Percentiles rank a stretch among this genome's conserved stretches.
These are phyloP conservation scores for Notospermus geniculatus DNA, from an alignment of 1,140 invertebrate species.

Conservation along the genomic window DNA sequence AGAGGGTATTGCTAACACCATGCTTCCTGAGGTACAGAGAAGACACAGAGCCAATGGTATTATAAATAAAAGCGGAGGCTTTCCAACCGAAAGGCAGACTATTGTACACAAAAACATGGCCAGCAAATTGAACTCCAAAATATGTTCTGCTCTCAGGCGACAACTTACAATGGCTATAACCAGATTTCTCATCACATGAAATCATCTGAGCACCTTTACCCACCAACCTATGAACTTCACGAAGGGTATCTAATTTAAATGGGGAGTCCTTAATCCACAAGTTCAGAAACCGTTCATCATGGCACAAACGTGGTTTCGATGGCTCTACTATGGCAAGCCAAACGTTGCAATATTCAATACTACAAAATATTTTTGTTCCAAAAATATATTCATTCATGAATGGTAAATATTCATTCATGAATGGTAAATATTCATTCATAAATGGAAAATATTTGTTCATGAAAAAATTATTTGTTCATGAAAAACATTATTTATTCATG, in stretches of 20 bases:
- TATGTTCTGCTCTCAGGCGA: neutral
- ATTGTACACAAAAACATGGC: conserved; percentile 7
- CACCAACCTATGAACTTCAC: conserved; percentile 13
- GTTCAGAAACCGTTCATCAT: neutral
- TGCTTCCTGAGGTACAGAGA: neutral
- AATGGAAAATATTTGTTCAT: no score
- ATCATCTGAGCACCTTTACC: conserved; percentile 12
- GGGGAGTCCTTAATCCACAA: conserved; percentile 16
- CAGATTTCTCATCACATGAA: conserved; percentile 14
- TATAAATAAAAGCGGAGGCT: conserved; percentile 7
- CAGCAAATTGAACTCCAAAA: neutral
- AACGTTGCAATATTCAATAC: no score
- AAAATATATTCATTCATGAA: no score
- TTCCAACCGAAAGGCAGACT: conserved; percentile 13
- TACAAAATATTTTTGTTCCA: no score
- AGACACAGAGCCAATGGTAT: neutral
- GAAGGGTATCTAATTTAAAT: conserved; percentile 20
- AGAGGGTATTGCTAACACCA: neutral
- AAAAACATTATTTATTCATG: no score
- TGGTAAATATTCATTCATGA: no score
- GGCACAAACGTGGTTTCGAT: neutral
- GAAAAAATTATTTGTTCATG: no score
- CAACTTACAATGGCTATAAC: conserved; percentile 1
- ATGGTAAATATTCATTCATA: no score
- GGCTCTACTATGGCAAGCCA: no score